Percentiles rank a stretch among this genome's conserved stretches.
Evolutionary conservation across 2,113 vertebrate species (phyloP).

Genomic region (Corvus hawaiiensis): DNA sequence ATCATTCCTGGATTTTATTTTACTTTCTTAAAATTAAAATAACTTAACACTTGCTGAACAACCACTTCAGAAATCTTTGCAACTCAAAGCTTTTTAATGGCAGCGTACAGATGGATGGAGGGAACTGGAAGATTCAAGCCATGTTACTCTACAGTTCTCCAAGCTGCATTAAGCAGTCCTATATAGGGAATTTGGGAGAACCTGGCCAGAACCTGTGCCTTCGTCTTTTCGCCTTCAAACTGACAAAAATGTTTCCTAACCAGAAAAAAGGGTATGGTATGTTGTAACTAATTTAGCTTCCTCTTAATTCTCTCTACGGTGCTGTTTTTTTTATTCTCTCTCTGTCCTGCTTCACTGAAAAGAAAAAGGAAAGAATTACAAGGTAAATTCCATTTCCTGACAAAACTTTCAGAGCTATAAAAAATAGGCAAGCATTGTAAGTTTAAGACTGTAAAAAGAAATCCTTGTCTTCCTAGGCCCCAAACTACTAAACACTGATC

Average conservation of each 20-base stretch:
- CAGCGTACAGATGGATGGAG: neutral
- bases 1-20: neutral
- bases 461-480: neutral
- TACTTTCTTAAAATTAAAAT: neutral
- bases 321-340: neutral
- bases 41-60: neutral
- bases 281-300: neutral
- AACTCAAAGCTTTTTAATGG: neutral
- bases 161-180: neutral
- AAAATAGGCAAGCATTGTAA: neutral
- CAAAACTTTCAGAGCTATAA: neutral
- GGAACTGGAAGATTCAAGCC: neutral
- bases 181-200: neutral
- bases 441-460: neutral
- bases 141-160: neutral
- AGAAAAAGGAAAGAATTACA: neutral
- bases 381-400: neutral
- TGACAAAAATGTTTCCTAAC: neutral
- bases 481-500: conserved; percentile 3
- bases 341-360: neutral
- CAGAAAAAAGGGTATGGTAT: neutral
- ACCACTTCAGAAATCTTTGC: neutral
- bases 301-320: neutral
- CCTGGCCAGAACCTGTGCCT: neutral
- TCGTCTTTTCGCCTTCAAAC: neutral